Evolutionary conservation across 2,888 invertebrate genomes (phyloP), one percentile per base, ranked within the genome.

Genomic region (Nemapogon koenigi): DNA sequence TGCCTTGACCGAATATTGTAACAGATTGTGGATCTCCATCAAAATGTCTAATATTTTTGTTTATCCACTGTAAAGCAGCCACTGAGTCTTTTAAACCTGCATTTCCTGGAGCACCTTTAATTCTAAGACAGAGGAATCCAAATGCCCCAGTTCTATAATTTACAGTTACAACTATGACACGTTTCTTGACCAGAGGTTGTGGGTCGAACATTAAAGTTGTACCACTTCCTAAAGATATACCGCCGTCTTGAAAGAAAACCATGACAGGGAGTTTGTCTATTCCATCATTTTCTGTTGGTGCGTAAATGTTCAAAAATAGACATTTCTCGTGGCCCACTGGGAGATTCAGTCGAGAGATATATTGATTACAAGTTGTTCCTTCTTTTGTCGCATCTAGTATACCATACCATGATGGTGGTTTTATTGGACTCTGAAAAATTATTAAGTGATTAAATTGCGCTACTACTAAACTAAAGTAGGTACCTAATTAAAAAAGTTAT

Each of bases 31-130:
- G 42, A 25, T 45, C 41, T 4, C 46, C 46, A 3, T 45, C 46
- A 31, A 46, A 46, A 11, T 28, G 27, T 30, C 36, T 39, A 4
- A 46, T 45, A 28, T 46, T 46, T 13, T 41, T 17, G 8, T 41
- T 40, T 14, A 46, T 41, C 46, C 46, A 46, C 26, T 37, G 26
- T 22, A 46, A 35, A 16, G 46, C 46, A 7, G 42, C 40, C 14
- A 45, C 39, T 35, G 43, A 43, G 27, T 46, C 46, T 33, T 46
- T 46, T 14, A 46, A 29, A 11, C 46, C 46, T 13, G 32, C 27
- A n/a, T 46, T 46, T 10, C 46, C 46, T n/a, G 46, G 40, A 10
- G 46, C 45, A 3, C 40, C 46, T 29, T 42, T 42, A n/a, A 46
- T 40, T 35, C 39, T 40, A 11, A 46, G 38, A 17, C 46, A 46